phyloP scores from a whole-genome alignment of 2,113 vertebrate species.

The Caracal caracal region DNA sequence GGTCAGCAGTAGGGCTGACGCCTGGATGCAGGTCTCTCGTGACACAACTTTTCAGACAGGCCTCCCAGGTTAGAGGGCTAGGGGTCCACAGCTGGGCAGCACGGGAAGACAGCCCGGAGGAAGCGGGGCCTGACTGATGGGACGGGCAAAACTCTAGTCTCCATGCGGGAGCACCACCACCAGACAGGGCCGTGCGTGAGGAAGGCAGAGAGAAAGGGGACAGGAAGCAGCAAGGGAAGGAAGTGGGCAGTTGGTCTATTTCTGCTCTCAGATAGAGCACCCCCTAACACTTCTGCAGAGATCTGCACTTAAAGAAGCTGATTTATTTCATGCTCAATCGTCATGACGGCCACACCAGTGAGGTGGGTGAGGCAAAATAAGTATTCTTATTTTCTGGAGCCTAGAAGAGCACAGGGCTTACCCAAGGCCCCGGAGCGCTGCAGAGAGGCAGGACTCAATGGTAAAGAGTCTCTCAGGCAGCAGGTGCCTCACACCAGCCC shows the following conservation, averaged over 20 bases:
- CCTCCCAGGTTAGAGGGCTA: background rate
- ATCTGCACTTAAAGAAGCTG: background rate
- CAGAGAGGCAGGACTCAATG: background rate
- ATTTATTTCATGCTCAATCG: background rate
- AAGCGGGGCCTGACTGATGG: accelerated
- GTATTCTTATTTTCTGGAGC: background rate
- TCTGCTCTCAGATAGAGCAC: background rate
- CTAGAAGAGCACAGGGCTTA: background rate
- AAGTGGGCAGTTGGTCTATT: background rate
- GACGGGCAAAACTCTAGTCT: background rate
- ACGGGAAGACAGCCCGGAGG: no score
- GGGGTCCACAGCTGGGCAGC: background rate
- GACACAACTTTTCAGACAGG: background rate
- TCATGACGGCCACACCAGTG: background rate
- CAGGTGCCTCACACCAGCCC: background rate
- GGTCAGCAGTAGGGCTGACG: background rate
- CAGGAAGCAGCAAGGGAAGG: background rate
- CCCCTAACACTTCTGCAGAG: background rate
- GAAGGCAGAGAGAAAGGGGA: background rate
- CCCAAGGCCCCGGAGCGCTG: no score
- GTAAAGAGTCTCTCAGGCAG: background rate
- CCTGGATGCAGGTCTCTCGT: background rate
- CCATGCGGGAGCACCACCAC: background rate
- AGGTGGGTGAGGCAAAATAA: background rate
- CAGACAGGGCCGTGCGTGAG: background rate